These are phyloP conservation scores for Meteorus cinctellus DNA, from an alignment of 2,888 invertebrate genomes.

Conservation along the genomic window DNA sequence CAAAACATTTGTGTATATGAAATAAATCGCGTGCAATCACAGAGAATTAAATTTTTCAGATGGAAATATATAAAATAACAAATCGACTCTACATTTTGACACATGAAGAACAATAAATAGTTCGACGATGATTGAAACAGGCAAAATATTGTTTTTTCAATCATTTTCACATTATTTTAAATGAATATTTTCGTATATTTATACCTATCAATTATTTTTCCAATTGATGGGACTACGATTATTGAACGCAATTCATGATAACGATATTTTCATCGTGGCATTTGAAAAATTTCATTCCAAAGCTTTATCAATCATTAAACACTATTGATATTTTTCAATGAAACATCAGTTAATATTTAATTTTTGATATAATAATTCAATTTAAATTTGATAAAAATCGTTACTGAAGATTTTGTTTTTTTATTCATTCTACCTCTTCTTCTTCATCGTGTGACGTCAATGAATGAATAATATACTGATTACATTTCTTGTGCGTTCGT, in stretches of 20 bases:
- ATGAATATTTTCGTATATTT: not conserved
- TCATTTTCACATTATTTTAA: not conserved
- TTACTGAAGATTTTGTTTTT: not conserved
- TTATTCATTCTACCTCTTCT: not conserved
- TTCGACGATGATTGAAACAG: not conserved
- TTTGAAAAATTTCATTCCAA: not conserved
- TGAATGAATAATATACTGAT: constrained; percentile 16
- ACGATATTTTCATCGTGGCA: no score
- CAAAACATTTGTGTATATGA: no score
- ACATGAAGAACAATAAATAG: not conserved
- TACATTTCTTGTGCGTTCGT: constrained; percentile 4
- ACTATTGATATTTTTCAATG: not conserved
- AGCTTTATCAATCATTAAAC: not conserved
- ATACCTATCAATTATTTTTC: not conserved
- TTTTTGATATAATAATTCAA: not conserved
- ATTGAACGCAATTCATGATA: no score
- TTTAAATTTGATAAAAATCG: not conserved
- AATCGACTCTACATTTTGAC: not conserved
- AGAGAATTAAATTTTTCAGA: not conserved
- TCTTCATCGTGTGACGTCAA: constrained; percentile 4
- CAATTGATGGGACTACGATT: no score
- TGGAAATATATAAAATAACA: not conserved
- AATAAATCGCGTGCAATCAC: no score
- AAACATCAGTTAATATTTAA: not conserved
- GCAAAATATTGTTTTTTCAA: not conserved